Evolutionary conservation across 1,140 invertebrate genomes (phyloP).

Genomic region (Eriocheir sinensis): DNA sequence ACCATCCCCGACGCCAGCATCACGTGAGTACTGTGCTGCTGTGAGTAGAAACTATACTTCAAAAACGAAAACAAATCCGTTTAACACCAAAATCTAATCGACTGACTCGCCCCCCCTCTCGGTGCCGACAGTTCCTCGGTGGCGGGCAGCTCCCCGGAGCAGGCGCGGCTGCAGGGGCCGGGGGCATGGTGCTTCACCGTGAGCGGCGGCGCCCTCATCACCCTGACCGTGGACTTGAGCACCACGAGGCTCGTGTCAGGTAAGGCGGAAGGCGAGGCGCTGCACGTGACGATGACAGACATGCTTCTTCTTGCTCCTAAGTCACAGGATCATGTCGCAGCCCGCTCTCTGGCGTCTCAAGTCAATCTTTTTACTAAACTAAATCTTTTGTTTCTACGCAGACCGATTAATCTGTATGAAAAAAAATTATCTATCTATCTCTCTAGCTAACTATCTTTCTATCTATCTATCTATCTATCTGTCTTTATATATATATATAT

Average conservation of each 20-base stretch:
- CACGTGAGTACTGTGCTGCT: not conserved
- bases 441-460: too few relatives aligned
- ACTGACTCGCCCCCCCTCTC: too few relatives aligned
- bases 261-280: too few relatives aligned
- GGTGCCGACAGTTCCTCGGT: not conserved
- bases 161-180: not conserved
- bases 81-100: not conserved
- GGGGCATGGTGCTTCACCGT: not conserved
- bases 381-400: too few relatives aligned
- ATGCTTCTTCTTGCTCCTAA: too few relatives aligned
- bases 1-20: not conserved
- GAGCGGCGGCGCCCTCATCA: not conserved
- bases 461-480: slow-evolving; percentile 37
- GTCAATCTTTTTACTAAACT: too few relatives aligned
- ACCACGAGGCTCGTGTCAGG: slow-evolving; percentile 20
- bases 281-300: too few relatives aligned
- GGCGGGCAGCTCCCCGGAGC: not conserved
- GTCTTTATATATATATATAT: slow-evolving; percentile 39
- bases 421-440: too few relatives aligned
- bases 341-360: too few relatives aligned
- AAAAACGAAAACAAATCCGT: not conserved
- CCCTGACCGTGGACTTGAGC: slow-evolving; percentile 45
- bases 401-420: too few relatives aligned
- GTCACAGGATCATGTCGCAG: too few relatives aligned
- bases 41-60: too few relatives aligned